Conservation (phyloP, 2,113 vertebrate genomes). For the Heliornis fulica region DNA sequence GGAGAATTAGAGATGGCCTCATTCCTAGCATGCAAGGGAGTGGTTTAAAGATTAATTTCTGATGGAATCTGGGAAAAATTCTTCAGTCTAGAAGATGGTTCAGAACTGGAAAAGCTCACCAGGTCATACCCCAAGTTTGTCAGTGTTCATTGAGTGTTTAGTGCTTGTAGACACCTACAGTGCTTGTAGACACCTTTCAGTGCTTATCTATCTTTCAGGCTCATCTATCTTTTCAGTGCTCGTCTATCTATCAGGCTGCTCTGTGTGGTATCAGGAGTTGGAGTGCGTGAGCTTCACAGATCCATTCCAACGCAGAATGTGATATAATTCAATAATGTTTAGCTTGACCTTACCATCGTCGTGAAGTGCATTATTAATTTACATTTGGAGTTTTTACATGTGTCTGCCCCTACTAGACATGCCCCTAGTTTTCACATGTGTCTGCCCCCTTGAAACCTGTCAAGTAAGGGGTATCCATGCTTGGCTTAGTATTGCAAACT, state of each 20-base stretch:
- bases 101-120: neutral
- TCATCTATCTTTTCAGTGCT: no score
- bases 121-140: neutral
- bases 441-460: neutral
- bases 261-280: neutral
- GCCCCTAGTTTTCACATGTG: neutral
- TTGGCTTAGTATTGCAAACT: neutral
- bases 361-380: neutral
- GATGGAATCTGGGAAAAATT: neutral
- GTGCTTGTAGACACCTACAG: neutral
- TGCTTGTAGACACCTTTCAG: accelerated
- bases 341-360: neutral
- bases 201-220: no score
- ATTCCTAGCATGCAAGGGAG: neutral
- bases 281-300: neutral
- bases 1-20: neutral
- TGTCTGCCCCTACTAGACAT: neutral
- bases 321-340: neutral
- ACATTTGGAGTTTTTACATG: neutral
- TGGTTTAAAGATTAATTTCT: neutral
- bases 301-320: neutral
- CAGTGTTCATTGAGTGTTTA: neutral
- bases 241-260: neutral
- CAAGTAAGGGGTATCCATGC: neutral
- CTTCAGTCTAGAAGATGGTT: neutral